Percentiles rank a stretch among this genome's conserved stretches.
These are phyloP conservation scores for Scaptomyza tumidula DNA, from an alignment of 2,888 invertebrate species.

Conservation along the genomic window DNA sequence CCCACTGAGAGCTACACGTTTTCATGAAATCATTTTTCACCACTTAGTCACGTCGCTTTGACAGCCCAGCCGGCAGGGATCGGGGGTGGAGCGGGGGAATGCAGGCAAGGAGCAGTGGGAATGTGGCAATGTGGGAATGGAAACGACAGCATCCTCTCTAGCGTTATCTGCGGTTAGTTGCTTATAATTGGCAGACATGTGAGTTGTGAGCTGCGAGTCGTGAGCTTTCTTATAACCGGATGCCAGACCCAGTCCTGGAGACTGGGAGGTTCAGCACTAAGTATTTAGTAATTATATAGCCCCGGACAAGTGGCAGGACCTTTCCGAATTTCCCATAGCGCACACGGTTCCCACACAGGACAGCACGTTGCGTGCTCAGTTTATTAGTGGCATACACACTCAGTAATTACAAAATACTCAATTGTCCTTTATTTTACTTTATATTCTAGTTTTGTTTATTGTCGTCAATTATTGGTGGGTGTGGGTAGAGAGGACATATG, in stretches of 20 bases:
- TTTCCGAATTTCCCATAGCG: conserved; percentile 59
- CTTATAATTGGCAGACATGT: conserved; percentile 78
- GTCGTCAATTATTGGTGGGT: conserved; percentile 47
- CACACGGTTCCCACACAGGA: conserved; percentile 61
- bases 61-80: conserved; percentile 60
- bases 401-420: conserved; percentile 66
- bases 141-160: conserved; percentile 65
- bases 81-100: background rate
- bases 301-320: conserved; percentile 36
- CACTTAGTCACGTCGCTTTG: conserved; percentile 78
- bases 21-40: conserved; percentile 79
- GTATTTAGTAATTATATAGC: conserved; percentile 63
- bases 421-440: conserved; percentile 44
- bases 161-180: conserved; percentile 76
- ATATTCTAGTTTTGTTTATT: conserved; percentile 23
- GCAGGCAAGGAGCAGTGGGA: conserved; percentile 9
- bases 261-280: conserved; percentile 32
- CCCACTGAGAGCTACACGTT: conserved; percentile 74
- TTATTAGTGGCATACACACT: conserved; percentile 54
- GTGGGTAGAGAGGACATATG: conserved; percentile 59
- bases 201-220: conserved; percentile 48
- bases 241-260: conserved; percentile 27
- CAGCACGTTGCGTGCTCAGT: conserved; percentile 61
- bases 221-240: conserved; percentile 66
- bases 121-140: conserved; percentile 38